Percentiles rank a stretch among this genome's conserved stretches.
These are phyloP conservation scores for Nephrotoma appendiculata DNA, from an alignment of 2,888 invertebrate genomes.

Conservation along the genomic window DNA sequence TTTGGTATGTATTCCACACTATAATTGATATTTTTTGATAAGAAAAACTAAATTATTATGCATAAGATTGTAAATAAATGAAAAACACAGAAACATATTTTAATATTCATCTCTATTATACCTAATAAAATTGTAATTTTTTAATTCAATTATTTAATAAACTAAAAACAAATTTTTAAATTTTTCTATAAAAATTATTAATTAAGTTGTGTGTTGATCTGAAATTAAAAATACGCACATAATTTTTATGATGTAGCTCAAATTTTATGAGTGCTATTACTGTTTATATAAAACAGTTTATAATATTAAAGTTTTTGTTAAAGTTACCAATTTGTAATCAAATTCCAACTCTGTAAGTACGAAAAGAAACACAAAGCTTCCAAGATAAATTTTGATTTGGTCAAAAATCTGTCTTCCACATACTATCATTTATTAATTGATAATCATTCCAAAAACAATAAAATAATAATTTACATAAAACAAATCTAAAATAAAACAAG, in stretches of 20 bases:
- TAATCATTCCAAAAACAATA: neutral
- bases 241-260: neutral
- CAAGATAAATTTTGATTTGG: neutral
- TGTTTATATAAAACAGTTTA: neutral
- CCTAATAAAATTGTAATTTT: neutral
- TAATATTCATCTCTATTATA: neutral
- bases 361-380: neutral
- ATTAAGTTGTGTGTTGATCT: neutral
- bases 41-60: neutral
- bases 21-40: neutral
- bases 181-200: neutral
- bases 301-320: neutral
- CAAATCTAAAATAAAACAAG: neutral
- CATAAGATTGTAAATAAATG: neutral
- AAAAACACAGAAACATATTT: neutral
- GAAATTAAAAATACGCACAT: neutral
- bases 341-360: neutral
- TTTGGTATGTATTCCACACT: neutral
- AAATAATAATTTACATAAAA: neutral
- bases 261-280: neutral
- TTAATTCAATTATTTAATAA: neutral
- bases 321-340: neutral
- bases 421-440: neutral
- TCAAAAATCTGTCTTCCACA: neutral
- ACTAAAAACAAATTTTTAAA: neutral